Percentiles rank a stretch among this genome's conserved stretches.
Conservation (phyloP, 2,113 vertebrate species). For the Octodon degus region DNA sequence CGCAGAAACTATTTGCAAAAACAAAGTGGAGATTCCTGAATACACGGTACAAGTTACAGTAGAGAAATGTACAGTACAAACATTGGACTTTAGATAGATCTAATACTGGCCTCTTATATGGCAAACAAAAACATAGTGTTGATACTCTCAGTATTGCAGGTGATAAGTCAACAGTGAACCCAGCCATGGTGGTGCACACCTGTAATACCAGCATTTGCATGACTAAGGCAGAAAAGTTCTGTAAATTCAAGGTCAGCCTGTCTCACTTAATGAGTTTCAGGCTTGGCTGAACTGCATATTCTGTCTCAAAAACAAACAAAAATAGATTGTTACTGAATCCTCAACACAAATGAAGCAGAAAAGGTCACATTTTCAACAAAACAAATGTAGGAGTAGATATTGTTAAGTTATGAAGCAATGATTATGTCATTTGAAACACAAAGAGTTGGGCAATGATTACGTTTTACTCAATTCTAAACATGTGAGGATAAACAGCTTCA, state of each 20-base stretch:
- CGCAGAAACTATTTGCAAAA: background rate
- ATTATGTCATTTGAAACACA: background rate
- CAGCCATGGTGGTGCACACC: background rate
- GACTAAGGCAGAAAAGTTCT: background rate
- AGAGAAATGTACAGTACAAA: background rate
- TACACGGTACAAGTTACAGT: background rate
- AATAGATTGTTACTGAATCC: background rate
- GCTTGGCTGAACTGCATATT: background rate
- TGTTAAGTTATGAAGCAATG: background rate
- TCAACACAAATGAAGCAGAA: background rate
- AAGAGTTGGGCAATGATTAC: background rate
- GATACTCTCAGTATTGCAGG: background rate
- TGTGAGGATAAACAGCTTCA: background rate
- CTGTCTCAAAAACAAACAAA: background rate
- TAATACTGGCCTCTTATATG: background rate
- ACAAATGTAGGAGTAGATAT: background rate
- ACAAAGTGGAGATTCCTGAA: background rate
- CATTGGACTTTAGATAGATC: background rate
- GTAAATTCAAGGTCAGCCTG: background rate
- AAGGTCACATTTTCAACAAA: background rate
- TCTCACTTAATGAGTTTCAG: background rate
- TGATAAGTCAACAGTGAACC: background rate
- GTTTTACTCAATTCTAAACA: background rate
- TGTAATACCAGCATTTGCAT: background rate
- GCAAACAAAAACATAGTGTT: background rate